phyloP scores from a whole-genome alignment of 2,888 invertebrate species.

The Xylota segnis region DNA sequence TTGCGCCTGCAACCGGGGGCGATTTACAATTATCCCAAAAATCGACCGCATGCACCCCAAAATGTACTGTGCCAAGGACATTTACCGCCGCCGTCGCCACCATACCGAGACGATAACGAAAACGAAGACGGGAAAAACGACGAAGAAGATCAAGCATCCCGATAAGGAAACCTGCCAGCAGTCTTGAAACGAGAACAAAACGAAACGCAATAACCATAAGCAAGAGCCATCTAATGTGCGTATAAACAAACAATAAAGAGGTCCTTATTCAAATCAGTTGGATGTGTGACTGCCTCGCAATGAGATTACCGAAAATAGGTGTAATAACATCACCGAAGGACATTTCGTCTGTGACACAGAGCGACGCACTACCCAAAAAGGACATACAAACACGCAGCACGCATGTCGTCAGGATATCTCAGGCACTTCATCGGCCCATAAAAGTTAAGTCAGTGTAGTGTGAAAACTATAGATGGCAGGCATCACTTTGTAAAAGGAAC shows the following conservation, averaged over 20 bases:
- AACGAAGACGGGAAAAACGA: conserved; percentile 17
- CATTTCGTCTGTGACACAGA: conserved; percentile 58
- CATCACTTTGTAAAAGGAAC: conserved; percentile 44
- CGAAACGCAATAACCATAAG: conserved; percentile 74
- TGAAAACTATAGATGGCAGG: conserved; percentile 72
- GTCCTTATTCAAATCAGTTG: conserved; percentile 79
- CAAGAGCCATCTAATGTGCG: conserved; percentile 77
- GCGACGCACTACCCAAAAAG: conserved; percentile 17
- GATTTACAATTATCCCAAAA: conserved; percentile 74
- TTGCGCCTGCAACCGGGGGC: conserved; percentile 44
- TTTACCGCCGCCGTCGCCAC: background rate
- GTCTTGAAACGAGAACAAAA: conserved; percentile 61
- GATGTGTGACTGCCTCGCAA: conserved; percentile 67
- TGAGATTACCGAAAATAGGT: conserved; percentile 79
- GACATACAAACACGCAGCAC: conserved; percentile 65
- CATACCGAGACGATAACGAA: conserved; percentile 51
- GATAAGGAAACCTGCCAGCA: conserved; percentile 61
- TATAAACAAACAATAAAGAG: conserved; percentile 79
- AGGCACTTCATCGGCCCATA: conserved; percentile 75
- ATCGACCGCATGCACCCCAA: conserved; percentile 71
- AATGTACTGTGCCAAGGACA: conserved; percentile 47
- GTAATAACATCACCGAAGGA: conserved; percentile 78
- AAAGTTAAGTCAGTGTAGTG: conserved; percentile 77
- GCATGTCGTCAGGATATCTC: conserved; percentile 72
- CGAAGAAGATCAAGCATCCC: conserved; percentile 51